A percentile compares a stretch with the other conserved stretches of the same genome.
These are phyloP conservation scores for Seriola aureovittata DNA, from an alignment of 2,113 vertebrate genomes.

Conservation along the genomic window DNA sequence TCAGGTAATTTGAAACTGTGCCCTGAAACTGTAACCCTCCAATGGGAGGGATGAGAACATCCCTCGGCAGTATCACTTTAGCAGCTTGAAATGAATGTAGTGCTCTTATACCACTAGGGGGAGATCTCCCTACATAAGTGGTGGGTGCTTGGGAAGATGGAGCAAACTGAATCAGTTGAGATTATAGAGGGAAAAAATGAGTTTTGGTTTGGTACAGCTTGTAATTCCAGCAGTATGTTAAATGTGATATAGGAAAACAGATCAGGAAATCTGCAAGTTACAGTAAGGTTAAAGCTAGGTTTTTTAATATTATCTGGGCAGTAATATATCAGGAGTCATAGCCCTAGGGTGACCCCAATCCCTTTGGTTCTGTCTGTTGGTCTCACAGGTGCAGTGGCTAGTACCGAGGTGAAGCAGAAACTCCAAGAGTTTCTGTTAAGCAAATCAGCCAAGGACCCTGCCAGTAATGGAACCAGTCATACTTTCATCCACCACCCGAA, in stretches of 20 bases:
- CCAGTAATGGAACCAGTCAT: constrained; percentile 89
- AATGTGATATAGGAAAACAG: neutral
- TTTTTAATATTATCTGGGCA: neutral
- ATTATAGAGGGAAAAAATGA: neutral
- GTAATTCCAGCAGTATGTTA: neutral
- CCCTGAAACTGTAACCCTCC: constrained; percentile 69
- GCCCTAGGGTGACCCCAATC: constrained; percentile 75
- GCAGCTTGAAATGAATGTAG: constrained; percentile 34
- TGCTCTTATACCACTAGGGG: constrained; percentile 80
- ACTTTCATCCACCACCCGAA: constrained; percentile 92
- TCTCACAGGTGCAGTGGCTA: constrained; percentile 95
- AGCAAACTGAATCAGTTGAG: constrained; percentile 11
- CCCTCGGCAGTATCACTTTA: constrained; percentile 54
- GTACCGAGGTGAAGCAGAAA: constrained; percentile 98
- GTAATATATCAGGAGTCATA: constrained; percentile 10
- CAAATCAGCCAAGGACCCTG: constrained; percentile 95
- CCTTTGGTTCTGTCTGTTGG: constrained; percentile 70
- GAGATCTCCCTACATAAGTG: constrained; percentile 79
- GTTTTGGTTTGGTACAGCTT: neutral
- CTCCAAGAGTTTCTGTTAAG: constrained; percentile 99
- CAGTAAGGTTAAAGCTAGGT: neutral
- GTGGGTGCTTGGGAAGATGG: constrained; percentile 3
- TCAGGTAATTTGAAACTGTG: constrained; percentile 73
- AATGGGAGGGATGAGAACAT: constrained; percentile 47
- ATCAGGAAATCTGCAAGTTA: neutral